Percentiles rank a stretch among this genome's conserved stretches.
Evolutionary conservation across 2,113 vertebrate species (phyloP).

Genomic region (Oreochromis aureus): DNA sequence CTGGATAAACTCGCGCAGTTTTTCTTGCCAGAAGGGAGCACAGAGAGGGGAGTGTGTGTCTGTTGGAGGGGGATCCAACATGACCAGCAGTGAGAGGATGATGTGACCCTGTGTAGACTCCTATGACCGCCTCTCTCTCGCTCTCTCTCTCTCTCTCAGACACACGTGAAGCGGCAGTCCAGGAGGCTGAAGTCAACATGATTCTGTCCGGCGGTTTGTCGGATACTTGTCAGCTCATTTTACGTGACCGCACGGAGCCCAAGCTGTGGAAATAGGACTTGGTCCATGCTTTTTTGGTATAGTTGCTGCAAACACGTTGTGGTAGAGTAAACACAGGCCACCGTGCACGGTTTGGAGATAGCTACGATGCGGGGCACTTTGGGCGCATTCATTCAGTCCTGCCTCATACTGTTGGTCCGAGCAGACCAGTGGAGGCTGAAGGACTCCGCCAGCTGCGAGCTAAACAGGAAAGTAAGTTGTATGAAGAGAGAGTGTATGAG

Average conservation of each 20-base stretch:
- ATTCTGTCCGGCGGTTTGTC: conserved; percentile 43
- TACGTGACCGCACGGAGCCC: conserved; percentile 33
- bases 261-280: conserved; percentile 6
- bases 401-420: conserved; percentile 68
- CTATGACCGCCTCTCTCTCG: neutral
- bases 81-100: neutral
- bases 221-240: conserved; percentile 38
- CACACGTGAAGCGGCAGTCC: conserved; percentile 33
- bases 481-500: neutral
- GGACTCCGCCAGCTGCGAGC: conserved; percentile 69
- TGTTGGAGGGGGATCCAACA: neutral
- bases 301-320: neutral
- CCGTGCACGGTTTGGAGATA: conserved; percentile 27
- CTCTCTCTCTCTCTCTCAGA: neutral
- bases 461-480: conserved; percentile 70
- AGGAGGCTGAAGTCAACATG: conserved; percentile 25
- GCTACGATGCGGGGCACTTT: conserved; percentile 69
- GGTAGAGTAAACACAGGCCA: neutral
- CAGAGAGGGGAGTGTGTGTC: neutral
- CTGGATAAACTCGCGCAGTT: neutral
- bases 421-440: conserved; percentile 66
- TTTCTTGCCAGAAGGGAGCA: neutral
- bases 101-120: conserved; percentile 28
- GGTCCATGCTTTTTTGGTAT: neutral
- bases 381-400: conserved; percentile 68